Evolutionary conservation across 2,797 vertebrate genomes (phyloP).

Genomic region (Margarornis squamiger): DNA sequence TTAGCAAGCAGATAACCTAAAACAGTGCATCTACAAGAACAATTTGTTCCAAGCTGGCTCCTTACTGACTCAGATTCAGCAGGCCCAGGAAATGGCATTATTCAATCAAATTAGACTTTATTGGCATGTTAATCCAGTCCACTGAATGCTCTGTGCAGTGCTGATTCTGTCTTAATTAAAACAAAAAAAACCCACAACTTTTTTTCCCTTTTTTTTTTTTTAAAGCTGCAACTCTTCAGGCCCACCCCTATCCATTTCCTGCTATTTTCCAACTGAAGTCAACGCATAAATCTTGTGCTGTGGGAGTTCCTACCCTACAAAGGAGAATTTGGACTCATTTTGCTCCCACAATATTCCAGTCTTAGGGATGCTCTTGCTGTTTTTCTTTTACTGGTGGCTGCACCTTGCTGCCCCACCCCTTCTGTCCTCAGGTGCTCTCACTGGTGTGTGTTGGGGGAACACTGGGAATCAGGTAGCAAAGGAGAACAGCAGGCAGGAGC

Average conservation of each 20-base stretch:
- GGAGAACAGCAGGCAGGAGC: not conserved
- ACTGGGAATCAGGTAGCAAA: not conserved
- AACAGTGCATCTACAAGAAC: not conserved
- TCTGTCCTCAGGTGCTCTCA: not conserved
- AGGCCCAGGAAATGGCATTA: not conserved
- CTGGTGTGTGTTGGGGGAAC: rapidly evolving
- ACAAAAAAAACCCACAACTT: not conserved
- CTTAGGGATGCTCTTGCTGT: not conserved
- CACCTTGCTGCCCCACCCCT: not conserved
- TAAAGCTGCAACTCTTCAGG: not conserved
- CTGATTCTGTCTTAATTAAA: not conserved
- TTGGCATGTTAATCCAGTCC: slow-evolving; percentile 4
- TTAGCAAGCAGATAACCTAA: slow-evolving; percentile 15
- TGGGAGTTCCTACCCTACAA: not conserved
- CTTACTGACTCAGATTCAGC: slow-evolving; percentile 32
- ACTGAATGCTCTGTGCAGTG: not conserved
- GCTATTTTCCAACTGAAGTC: not conserved
- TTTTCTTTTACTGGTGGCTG: not conserved
- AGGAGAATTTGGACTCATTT: not conserved
- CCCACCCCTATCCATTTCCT: not conserved
- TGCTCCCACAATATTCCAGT: not conserved
- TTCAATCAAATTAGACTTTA: slow-evolving; percentile 47
- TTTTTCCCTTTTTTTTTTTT: too few relatives aligned
- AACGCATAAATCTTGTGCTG: rapidly evolving
- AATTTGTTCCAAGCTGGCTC: slow-evolving; percentile 18